Evolutionary conservation across 2,113 vertebrate genomes (phyloP).

Genomic region (human (Homo sapiens)): GRCh38 chr3:25646001-25646500

Average conservation of each 20-base stretch:
- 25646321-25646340: neutral
- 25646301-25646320: neutral
- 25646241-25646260: constrained; percentile 2
- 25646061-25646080: neutral
- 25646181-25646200: neutral
- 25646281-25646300: neutral
- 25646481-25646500: neutral
- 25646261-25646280: neutral
- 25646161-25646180: neutral
- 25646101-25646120: neutral
- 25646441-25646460: constrained; percentile 2
- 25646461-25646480: neutral
- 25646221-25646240: neutral
- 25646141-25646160: neutral
- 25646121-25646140: neutral
- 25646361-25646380: neutral
- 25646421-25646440: neutral
- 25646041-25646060: too few species aligned
- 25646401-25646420: neutral
- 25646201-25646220: neutral
- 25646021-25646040: too few species aligned
- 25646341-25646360: neutral
- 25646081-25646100: constrained; percentile 30
- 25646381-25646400: constrained; percentile 18
- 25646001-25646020: too few species aligned